A percentile compares a stretch with the other conserved stretches of the same genome.
phyloP scores from a whole-genome alignment of 2,113 vertebrate species.

The Dryoscopus gambensis region DNA sequence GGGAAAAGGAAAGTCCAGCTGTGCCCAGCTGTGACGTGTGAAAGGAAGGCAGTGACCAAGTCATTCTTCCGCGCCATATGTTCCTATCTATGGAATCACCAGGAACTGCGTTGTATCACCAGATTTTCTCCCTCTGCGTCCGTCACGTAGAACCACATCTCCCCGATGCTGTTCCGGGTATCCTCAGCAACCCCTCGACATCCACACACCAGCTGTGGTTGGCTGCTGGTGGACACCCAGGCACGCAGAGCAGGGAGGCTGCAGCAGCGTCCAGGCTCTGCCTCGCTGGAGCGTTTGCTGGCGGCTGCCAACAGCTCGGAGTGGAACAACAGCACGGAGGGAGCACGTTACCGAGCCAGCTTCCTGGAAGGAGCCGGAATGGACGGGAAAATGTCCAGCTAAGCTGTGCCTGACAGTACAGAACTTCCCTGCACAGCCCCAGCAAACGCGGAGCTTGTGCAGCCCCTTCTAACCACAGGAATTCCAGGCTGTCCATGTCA shows the following conservation, averaged over 20 bases:
- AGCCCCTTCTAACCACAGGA: background rate
- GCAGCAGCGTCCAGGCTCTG: background rate
- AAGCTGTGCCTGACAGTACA: background rate
- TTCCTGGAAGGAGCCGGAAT: background rate
- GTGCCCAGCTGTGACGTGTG: background rate
- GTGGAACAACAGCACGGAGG: background rate
- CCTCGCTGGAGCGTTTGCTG: background rate
- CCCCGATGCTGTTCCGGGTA: background rate
- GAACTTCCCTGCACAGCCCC: background rate
- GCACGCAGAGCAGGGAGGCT: background rate
- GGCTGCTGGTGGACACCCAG: background rate
- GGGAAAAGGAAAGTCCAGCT: background rate
- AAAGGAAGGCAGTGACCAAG: background rate
- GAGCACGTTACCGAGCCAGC: background rate
- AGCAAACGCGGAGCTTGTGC: rapidly evolving
- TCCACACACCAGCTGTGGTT: background rate
- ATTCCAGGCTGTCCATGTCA: background rate
- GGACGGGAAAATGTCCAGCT: background rate
- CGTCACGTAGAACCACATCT: background rate
- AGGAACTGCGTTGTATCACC: background rate
- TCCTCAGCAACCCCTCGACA: background rate
- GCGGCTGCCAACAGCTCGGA: background rate
- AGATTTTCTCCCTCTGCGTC: background rate
- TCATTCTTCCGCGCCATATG: background rate
- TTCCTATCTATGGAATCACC: background rate